phyloP scores from a whole-genome alignment of 2,113 vertebrate species.

The Peromyscus polionotus region DNA sequence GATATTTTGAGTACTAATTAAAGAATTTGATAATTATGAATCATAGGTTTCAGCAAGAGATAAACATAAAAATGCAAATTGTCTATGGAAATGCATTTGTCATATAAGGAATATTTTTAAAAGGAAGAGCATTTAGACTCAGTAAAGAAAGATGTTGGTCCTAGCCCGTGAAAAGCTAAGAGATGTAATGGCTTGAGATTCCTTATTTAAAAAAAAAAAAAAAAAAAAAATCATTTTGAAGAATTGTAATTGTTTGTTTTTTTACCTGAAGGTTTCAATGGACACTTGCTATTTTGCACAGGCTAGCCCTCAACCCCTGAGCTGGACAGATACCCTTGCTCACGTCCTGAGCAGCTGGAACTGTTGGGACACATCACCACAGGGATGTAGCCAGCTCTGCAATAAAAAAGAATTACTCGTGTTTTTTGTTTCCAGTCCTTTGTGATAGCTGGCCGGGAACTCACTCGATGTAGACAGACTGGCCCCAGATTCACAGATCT shows the following conservation, averaged over 20 bases:
- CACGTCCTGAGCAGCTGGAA: background rate
- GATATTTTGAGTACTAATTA: background rate
- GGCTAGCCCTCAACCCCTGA: background rate
- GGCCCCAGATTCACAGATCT: background rate
- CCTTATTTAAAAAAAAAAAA: background rate
- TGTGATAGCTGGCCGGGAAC: background rate
- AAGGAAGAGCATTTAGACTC: background rate
- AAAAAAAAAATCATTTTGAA: background rate
- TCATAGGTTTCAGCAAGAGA: background rate
- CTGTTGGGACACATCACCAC: background rate
- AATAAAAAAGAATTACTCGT: background rate
- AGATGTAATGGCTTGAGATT: background rate
- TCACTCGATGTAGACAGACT: background rate
- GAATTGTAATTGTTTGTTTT: background rate
- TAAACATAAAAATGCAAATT: constrained; percentile 30
- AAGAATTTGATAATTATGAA: constrained; percentile 30
- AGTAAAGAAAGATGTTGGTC: background rate
- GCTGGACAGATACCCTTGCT: background rate
- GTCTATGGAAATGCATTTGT: constrained; percentile 25
- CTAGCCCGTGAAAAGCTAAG: background rate
- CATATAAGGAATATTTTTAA: background rate
- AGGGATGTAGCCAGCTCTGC: background rate
- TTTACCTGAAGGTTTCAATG: background rate
- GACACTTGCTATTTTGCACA: background rate
- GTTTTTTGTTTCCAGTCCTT: background rate